Evolutionary conservation across 2,797 vertebrate genomes (phyloP).

Genomic region (Esox lucius): DNA sequence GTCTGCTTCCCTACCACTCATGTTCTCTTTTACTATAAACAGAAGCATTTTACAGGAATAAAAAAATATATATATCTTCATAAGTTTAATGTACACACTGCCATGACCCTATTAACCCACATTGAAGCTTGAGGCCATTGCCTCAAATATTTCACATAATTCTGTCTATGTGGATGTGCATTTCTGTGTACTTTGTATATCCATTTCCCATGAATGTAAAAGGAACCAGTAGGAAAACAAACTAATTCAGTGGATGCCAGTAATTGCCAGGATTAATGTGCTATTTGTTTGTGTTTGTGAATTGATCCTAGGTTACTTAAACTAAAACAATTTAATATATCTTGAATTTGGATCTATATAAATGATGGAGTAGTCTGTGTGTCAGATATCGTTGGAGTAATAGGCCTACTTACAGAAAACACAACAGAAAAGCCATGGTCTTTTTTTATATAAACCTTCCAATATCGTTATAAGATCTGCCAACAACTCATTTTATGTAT

Average conservation of each 20-base stretch:
- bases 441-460: neutral
- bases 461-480: neutral
- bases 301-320: neutral
- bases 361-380: neutral
- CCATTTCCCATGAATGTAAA: slow-evolving; percentile 34
- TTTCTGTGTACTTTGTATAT: neutral
- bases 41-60: neutral
- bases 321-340: neutral
- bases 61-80: neutral
- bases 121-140: neutral
- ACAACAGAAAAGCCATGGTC: neutral
- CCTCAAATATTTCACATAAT: neutral
- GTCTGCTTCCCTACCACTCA: neutral
- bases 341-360: neutral
- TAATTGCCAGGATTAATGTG: neutral
- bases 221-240: slow-evolving; percentile 27
- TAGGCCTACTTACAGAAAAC: neutral
- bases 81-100: neutral
- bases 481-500: neutral
- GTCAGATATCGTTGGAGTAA: slow-evolving; percentile 1
- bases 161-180: neutral
- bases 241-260: slow-evolving; percentile 16
- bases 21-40: neutral
- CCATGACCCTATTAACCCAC: neutral
- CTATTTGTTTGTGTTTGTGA: slow-evolving; percentile 15